Evolutionary conservation across 2,888 invertebrate genomes (phyloP).

Genomic region (Cosmopolites sordidus): DNA sequence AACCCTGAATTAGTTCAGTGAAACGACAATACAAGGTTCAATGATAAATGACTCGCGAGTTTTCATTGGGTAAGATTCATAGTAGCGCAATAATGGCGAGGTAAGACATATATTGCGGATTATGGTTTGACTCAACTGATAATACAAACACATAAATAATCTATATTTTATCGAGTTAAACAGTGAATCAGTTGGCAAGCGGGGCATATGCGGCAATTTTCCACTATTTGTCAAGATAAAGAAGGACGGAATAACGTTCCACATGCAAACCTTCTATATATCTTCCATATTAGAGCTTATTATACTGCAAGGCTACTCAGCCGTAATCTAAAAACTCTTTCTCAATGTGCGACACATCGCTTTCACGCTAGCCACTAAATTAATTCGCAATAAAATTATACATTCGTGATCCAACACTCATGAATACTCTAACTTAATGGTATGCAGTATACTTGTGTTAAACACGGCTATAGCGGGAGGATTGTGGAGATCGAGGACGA

Average conservation of each 20-base stretch:
- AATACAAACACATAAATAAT: background rate
- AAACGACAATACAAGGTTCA: too few species aligned
- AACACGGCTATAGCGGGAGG: background rate
- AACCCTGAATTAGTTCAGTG: too few species aligned
- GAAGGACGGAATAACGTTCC: constrained; percentile 10
- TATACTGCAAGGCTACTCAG: constrained; percentile 20
- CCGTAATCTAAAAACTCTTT: constrained; percentile 21
- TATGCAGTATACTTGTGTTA: constrained; percentile 5
- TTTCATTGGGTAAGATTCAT: background rate
- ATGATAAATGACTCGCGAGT: too few species aligned
- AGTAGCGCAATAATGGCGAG: background rate
- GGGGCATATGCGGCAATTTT: constrained; percentile 7
- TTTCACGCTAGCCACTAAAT: constrained; percentile 23
- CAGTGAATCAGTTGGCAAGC: background rate
- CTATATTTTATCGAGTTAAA: background rate
- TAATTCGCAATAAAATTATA: constrained; percentile 26
- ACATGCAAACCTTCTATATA: constrained; percentile 19
- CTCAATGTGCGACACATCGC: constrained; percentile 23
- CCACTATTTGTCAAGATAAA: constrained; percentile 19
- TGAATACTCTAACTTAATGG: constrained; percentile 20
- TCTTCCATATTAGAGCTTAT: constrained; percentile 23
- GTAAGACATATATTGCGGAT: background rate
- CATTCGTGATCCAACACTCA: constrained; percentile 21
- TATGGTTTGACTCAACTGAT: background rate
- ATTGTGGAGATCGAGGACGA: background rate